Percentiles rank a stretch among this genome's conserved stretches.
Conservation (phyloP, 92 coral and sea anemone genomes). For the Siderastrea radians region DNA sequence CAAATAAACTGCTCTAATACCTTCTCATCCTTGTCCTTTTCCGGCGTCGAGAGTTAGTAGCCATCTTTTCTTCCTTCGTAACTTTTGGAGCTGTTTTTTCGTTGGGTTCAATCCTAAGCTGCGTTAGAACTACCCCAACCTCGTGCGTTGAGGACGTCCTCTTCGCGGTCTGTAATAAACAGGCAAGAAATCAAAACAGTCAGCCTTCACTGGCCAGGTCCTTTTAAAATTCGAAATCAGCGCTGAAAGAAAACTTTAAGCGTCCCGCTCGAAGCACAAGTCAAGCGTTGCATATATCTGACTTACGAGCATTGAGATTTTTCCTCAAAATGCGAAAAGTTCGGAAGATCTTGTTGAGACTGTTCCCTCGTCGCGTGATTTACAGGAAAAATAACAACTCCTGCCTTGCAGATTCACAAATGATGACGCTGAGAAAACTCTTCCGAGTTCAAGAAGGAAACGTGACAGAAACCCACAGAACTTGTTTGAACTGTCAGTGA, state of each 20-base stretch:
- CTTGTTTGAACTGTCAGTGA: conserved; percentile 18
- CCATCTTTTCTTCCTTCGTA: conserved; percentile 23
- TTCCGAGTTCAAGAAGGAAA: conserved; percentile 3
- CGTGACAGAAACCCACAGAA: conserved; percentile 45
- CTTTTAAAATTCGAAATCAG: not conserved
- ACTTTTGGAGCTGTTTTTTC: conserved; percentile 7
- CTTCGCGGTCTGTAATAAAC: conserved; percentile 1
- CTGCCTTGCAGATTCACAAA: not conserved
- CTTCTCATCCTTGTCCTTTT: conserved; percentile 28
- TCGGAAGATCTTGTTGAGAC: not conserved
- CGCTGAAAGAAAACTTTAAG: not conserved
- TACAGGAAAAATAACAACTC: too few relatives aligned
- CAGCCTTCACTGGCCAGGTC: not conserved
- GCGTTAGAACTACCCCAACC: conserved; percentile 18
- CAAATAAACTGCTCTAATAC: not conserved
- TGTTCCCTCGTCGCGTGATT: not conserved
- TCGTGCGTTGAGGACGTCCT: not conserved
- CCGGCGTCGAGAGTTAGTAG: conserved; percentile 27
- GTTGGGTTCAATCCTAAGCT: conserved; percentile 22
- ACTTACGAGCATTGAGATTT: conserved; percentile 26
- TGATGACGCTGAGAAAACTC: conserved; percentile 22
- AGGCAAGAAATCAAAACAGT: not conserved
- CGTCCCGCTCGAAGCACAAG: not conserved
- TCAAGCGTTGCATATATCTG: not conserved
- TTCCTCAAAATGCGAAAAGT: not conserved